These are phyloP conservation scores for Pelvicachromis taeniatus DNA, from an alignment of 2,113 vertebrate genomes.

Conservation along the genomic window DNA sequence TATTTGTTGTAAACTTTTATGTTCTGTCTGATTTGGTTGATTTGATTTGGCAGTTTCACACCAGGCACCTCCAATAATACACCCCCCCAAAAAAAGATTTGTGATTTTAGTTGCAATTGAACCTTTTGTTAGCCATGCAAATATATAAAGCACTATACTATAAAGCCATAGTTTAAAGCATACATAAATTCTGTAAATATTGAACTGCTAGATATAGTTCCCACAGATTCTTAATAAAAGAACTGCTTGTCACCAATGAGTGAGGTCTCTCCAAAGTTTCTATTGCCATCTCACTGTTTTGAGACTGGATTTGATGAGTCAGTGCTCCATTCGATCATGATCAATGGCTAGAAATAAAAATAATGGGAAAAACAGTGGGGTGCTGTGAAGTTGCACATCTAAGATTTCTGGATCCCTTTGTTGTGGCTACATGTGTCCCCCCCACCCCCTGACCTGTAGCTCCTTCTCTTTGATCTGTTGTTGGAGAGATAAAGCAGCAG, in stretches of 20 bases:
- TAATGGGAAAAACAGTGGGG: neutral
- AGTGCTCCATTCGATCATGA: neutral
- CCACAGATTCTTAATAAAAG: neutral
- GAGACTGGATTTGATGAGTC: neutral
- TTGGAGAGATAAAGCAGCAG: conserved; percentile 75
- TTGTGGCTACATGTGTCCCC: neutral
- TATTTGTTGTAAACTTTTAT: neutral
- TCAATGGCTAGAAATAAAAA: neutral
- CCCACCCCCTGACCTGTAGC: conserved; percentile 52
- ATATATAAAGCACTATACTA: neutral
- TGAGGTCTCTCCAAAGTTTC: neutral
- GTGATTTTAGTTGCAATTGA: neutral
- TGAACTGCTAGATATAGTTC: neutral
- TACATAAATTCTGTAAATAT: neutral
- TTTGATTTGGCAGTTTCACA: neutral
- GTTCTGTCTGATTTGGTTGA: neutral
- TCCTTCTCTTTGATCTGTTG: conserved; percentile 82
- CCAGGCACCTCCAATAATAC: neutral
- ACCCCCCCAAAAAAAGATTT: neutral
- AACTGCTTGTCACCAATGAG: no score
- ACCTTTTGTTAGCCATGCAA: neutral
- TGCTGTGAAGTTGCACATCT: neutral
- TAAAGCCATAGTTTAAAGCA: neutral
- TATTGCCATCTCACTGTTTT: neutral
- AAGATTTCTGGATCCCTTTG: neutral